Conservation (phyloP, 2,797 vertebrate species). For the Amblyopsis hoosieri region DNA sequence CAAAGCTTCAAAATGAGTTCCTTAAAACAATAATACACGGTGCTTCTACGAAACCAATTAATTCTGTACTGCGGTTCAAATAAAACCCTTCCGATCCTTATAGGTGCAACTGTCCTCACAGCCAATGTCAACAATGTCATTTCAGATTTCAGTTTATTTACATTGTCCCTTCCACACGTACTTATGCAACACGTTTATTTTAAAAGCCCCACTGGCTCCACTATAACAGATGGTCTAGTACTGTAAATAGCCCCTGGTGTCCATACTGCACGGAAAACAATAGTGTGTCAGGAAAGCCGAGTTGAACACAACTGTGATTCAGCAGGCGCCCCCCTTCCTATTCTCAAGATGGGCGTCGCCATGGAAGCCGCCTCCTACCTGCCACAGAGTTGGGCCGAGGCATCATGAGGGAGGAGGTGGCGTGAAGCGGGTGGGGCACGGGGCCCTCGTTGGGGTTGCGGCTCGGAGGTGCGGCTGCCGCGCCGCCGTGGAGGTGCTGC, state of each 20-base stretch:
- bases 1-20: conserved; percentile 13
- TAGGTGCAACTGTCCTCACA: background rate
- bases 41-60: background rate
- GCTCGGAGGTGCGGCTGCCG: conserved; percentile 44
- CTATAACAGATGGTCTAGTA: too few relatives aligned
- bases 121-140: background rate
- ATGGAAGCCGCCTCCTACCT: conserved; percentile 77
- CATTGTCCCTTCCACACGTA: too few relatives aligned
- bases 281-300: too few relatives aligned
- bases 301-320: too few relatives aligned
- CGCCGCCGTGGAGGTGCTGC: conserved; percentile 50
- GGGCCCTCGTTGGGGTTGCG: conserved; percentile 81
- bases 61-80: background rate
- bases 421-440: conserved; percentile 80
- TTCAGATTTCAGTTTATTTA: background rate
- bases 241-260: too few relatives aligned
- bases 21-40: conserved; percentile 3
- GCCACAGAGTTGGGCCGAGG: conserved; percentile 98
- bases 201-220: background rate
- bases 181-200: too few relatives aligned
- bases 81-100: conserved; percentile 5
- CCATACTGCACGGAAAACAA: too few relatives aligned
- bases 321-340: too few relatives aligned
- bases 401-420: conserved; percentile 89
- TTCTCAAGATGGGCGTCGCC: too few relatives aligned